Evolutionary conservation across 64 coral and sea anemone genomes (phyloP).

Genomic region (Montipora cactus): DNA sequence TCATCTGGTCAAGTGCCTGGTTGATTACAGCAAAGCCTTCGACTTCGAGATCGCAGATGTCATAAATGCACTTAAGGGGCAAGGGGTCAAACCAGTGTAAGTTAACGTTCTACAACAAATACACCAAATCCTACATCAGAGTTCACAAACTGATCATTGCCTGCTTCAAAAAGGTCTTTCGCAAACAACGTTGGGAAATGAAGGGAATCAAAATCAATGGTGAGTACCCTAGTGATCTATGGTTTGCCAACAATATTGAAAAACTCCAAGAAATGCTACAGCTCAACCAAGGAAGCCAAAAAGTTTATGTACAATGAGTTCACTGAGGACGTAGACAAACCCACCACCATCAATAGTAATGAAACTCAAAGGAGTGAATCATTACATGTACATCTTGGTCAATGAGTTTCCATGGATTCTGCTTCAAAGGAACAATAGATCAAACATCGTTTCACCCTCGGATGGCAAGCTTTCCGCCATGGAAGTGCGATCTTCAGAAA

Average conservation of each 20-base stretch:
- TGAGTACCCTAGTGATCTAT: background rate
- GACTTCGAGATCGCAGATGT: background rate
- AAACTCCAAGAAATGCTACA: background rate
- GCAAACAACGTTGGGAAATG: background rate
- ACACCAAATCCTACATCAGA: background rate
- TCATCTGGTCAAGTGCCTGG: background rate
- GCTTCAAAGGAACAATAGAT: background rate
- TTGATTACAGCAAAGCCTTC: background rate
- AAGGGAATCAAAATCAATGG: background rate
- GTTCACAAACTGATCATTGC: background rate
- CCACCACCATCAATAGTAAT: no score
- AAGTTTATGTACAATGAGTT: background rate
- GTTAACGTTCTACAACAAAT: background rate
- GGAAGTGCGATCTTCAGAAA: background rate
- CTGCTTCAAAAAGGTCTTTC: background rate
- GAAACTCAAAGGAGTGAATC: background rate
- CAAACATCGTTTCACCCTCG: background rate
- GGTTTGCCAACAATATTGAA: background rate
- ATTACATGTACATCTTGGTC: background rate
- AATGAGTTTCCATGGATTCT: background rate
- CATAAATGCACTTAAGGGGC: background rate
- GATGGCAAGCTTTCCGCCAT: background rate
- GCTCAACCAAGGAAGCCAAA: background rate
- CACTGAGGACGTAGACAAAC: background rate
- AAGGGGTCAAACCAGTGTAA: conserved; percentile 9